Conservation (phyloP, 2,113 vertebrate species). For the Hippocampus mohnikei region DNA sequence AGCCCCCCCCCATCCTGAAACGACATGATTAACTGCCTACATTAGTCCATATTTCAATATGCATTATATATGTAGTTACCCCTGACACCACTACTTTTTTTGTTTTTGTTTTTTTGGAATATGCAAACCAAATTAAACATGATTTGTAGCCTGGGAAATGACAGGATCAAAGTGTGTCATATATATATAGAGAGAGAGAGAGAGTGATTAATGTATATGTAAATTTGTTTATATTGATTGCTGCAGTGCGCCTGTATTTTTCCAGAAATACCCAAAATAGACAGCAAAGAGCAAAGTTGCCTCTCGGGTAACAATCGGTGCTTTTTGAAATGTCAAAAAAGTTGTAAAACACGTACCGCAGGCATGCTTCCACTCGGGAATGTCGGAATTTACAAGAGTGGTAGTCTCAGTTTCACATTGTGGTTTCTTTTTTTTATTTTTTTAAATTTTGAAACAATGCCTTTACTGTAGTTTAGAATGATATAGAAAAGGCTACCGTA, state of each 20-base stretch:
- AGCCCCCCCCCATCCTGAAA: neutral
- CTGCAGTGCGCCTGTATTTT: neutral
- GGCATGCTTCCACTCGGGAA: neutral
- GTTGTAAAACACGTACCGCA: neutral
- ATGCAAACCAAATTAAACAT: neutral
- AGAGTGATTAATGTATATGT: neutral
- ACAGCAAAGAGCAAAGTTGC: neutral
- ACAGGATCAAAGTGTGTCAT: neutral
- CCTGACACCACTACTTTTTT: slow-evolving; percentile 2
- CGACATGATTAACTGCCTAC: neutral
- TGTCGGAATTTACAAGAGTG: slow-evolving; percentile 14
- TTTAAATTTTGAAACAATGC: slow-evolving; percentile 22
- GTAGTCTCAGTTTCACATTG: slow-evolving; percentile 21
- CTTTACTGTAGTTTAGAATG: slow-evolving; percentile 20
- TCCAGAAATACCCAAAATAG: neutral
- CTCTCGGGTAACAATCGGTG: neutral
- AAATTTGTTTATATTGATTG: neutral
- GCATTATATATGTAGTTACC: neutral
- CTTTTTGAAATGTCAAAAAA: neutral
- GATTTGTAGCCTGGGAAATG: neutral
- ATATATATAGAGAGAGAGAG: no score
- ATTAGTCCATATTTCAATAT: neutral
- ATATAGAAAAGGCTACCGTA: slow-evolving; percentile 24
- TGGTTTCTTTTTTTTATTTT: slow-evolving; percentile 11
- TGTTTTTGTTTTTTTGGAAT: slow-evolving; percentile 1